Percentiles rank a stretch among this genome's conserved stretches.
Conservation (phyloP, 2,113 vertebrate genomes). For the Bungarus multicinctus region DNA sequence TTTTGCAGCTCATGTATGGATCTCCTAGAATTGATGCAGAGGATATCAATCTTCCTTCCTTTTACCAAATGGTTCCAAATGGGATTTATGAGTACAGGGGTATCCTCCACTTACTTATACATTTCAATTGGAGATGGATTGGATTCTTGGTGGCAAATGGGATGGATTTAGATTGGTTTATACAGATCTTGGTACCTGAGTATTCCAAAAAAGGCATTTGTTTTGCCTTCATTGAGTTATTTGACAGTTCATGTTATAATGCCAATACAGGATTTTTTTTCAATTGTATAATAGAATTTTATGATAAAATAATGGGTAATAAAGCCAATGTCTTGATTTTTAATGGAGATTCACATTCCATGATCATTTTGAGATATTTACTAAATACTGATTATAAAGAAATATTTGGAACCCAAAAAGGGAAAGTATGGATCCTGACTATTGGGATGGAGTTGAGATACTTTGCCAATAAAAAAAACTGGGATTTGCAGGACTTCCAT, state of each 20-base stretch:
- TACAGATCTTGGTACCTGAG: not conserved
- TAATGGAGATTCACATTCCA: not conserved
- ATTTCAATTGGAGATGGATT: not conserved
- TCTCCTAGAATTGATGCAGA: not conserved
- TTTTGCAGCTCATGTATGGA: not conserved
- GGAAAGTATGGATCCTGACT: not conserved
- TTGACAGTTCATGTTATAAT: not conserved
- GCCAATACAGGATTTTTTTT: not conserved
- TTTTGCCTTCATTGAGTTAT: not conserved
- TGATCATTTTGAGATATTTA: not conserved
- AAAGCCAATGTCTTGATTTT: not conserved
- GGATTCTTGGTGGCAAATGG: not conserved
- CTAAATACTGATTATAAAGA: not conserved
- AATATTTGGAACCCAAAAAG: not conserved
- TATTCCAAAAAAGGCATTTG: not conserved
- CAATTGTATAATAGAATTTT: not conserved
- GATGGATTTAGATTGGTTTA: not conserved
- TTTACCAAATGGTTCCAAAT: not conserved
- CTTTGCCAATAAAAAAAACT: not conserved
- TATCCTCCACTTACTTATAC: not conserved
- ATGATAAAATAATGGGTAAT: not conserved
- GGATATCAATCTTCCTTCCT: not conserved
- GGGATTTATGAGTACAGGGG: not conserved
- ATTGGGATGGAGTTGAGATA: not conserved
- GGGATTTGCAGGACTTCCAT: not conserved